Evolutionary conservation across 2,888 invertebrate genomes (phyloP).

Genomic region (Adela reaumurella): DNA sequence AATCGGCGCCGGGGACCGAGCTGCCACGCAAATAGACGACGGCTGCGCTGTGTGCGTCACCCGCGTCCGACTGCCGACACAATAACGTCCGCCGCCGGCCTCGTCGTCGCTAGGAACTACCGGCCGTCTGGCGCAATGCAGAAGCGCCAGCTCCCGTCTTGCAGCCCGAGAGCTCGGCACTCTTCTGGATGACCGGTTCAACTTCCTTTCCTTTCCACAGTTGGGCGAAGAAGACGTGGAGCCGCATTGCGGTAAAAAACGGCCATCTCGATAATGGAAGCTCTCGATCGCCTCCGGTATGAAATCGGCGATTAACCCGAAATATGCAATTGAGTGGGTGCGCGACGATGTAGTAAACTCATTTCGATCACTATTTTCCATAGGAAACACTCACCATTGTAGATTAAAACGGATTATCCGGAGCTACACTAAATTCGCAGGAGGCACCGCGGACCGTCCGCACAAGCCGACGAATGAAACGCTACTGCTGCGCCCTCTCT

Average conservation of each 20-base stretch:
- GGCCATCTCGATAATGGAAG: slow-evolving; percentile 56
- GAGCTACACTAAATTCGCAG: slow-evolving; percentile 59
- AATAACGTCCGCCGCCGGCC: background rate
- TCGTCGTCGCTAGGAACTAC: background rate
- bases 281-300: slow-evolving; percentile 54
- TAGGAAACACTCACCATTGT: slow-evolving; percentile 56
- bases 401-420: slow-evolving; percentile 59
- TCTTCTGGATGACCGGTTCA: background rate
- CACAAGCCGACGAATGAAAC: slow-evolving; percentile 53
- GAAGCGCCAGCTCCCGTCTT: slow-evolving; percentile 15
- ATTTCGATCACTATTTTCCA: slow-evolving; percentile 36
- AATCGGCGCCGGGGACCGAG: background rate
- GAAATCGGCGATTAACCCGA: slow-evolving; percentile 38
- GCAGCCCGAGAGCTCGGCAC: slow-evolving; percentile 13
- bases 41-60: background rate
- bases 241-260: slow-evolving; percentile 58
- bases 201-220: background rate
- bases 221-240: slow-evolving; percentile 21
- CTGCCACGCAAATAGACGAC: background rate
- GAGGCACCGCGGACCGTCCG: slow-evolving; percentile 55
- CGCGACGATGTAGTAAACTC: slow-evolving; percentile 29
- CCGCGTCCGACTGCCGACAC: background rate
- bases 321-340: slow-evolving; percentile 34
- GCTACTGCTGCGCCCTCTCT: slow-evolving; percentile 59
- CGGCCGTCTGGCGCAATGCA: slow-evolving; percentile 3